phyloP scores from a whole-genome alignment of 2,113 vertebrate species.

The Ptilorrhoa leucosticta region DNA sequence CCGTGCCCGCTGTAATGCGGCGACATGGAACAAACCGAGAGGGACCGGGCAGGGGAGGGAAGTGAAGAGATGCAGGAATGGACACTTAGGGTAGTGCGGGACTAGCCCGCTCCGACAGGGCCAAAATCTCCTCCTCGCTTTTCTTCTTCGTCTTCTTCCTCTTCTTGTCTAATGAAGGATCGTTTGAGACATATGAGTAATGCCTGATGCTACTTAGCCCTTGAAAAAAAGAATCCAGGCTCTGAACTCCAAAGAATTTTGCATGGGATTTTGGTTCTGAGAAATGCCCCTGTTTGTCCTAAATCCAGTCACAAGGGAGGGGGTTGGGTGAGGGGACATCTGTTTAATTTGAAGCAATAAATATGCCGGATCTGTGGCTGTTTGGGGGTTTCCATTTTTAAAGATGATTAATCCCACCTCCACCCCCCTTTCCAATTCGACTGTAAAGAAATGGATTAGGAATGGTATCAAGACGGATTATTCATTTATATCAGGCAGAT shows the following conservation, averaged over 20 bases:
- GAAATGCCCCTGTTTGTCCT: conserved; percentile 19
- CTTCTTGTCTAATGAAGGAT: background rate
- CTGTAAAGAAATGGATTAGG: conserved; percentile 68
- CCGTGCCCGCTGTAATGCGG: background rate
- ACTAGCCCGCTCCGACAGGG: background rate
- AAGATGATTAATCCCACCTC: conserved; percentile 58
- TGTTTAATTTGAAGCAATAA: conserved; percentile 71
- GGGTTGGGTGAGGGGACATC: conserved; percentile 38
- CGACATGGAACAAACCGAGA: background rate
- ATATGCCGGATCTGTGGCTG: conserved; percentile 29
- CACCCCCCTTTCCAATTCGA: conserved; percentile 47
- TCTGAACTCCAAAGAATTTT: conserved; percentile 36
- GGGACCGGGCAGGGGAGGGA: background rate
- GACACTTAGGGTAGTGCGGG: background rate
- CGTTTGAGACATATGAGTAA: background rate
- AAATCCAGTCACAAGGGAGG: background rate
- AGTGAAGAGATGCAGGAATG: background rate
- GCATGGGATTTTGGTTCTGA: conserved; percentile 32
- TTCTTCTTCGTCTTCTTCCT: background rate
- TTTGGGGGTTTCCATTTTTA: conserved; percentile 47
- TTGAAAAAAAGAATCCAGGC: background rate
- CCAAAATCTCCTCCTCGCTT: background rate
- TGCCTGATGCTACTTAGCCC: background rate
- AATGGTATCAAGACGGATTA: conserved; percentile 54
- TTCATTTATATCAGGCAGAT: conserved; percentile 62